Conservation (phyloP, 2,888 invertebrate species). For the Celastrina argiolus region DNA sequence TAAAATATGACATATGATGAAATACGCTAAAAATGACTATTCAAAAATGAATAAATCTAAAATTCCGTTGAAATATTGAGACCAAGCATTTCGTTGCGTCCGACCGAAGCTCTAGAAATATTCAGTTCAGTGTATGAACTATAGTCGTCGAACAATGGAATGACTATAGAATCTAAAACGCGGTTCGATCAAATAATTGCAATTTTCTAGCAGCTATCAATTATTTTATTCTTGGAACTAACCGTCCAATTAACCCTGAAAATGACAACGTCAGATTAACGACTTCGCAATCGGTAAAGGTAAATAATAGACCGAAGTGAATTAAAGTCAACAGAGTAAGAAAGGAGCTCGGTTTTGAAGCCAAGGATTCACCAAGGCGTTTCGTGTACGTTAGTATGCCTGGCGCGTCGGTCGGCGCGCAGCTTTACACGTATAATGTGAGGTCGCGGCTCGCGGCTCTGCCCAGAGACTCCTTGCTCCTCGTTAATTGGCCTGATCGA, state of each 20-base stretch:
- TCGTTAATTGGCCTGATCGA: not conserved
- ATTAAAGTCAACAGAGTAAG: constrained; percentile 65
- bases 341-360: constrained; percentile 77
- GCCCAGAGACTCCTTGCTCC: constrained; percentile 58
- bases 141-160: not conserved
- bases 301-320: constrained; percentile 38
- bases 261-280: not conserved
- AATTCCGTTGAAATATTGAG: not conserved
- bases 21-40: not conserved
- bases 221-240: constrained; percentile 3
- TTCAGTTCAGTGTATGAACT: not conserved
- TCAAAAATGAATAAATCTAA: not conserved
- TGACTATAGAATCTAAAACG: not conserved
- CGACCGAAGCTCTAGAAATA: not conserved
- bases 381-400: constrained; percentile 72
- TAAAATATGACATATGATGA: not conserved
- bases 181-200: not conserved
- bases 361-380: constrained; percentile 76
- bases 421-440: constrained; percentile 69
- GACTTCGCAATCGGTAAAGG: constrained; percentile 26
- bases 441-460: constrained; percentile 65
- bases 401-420: constrained; percentile 59
- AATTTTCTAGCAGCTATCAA: not conserved
- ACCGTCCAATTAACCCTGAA: constrained; percentile 8
- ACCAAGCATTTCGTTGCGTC: not conserved